These are phyloP conservation scores for Cydia pomonella DNA, from an alignment of 1,140 invertebrate species.

Conservation along the genomic window DNA sequence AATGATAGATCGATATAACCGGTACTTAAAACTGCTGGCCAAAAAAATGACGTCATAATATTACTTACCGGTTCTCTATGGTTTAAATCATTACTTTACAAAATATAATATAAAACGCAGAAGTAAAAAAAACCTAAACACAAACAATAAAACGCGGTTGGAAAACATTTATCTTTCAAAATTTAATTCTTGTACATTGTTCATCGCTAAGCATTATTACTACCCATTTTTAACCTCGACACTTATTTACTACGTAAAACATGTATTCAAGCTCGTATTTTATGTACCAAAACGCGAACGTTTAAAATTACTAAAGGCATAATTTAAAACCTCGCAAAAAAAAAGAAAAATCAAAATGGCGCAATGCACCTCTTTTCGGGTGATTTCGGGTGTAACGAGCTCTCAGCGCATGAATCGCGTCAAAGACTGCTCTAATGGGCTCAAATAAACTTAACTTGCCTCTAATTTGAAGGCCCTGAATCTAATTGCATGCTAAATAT, in stretches of 20 bases:
- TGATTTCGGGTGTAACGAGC: slow-evolving; percentile 1
- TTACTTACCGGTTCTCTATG: no score
- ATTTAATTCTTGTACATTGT: background rate
- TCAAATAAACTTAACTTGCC: slow-evolving; percentile 3
- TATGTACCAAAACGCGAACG: background rate
- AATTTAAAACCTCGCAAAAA: background rate
- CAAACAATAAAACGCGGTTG: background rate
- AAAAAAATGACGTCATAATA: no score
- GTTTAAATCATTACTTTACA: no score
- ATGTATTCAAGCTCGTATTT: background rate
- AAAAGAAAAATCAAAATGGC: background rate
- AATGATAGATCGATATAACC: no score
- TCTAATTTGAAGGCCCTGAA: background rate
- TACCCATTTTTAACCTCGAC: background rate
- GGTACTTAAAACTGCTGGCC: no score
- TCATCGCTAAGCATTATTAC: background rate
- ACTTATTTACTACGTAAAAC: background rate
- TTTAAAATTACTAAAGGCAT: slow-evolving; percentile 13
- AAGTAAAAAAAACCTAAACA: background rate
- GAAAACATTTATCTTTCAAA: background rate
- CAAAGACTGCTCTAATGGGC: slow-evolving; percentile 13
- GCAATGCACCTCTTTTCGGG: slow-evolving; percentile 3
- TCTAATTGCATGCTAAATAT: background rate
- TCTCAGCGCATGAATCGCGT: background rate
- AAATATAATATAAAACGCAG: no score